These are phyloP conservation scores for Iphiclides podalirius DNA, from an alignment of 2,888 invertebrate genomes.

Conservation along the genomic window DNA sequence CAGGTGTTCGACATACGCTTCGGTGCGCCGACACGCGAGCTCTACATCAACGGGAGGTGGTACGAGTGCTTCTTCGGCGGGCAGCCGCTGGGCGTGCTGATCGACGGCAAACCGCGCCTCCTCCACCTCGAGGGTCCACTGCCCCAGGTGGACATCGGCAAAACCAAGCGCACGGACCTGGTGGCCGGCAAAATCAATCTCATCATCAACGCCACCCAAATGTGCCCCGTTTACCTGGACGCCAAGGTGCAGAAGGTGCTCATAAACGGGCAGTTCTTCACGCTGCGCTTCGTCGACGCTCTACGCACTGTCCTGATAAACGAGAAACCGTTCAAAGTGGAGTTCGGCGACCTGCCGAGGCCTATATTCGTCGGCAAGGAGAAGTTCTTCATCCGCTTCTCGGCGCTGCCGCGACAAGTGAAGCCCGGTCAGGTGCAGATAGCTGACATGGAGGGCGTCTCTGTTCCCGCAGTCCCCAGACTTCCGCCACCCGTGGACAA, in stretches of 20 bases:
- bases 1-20: slow-evolving; percentile 89
- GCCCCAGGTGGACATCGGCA: slow-evolving; percentile 95
- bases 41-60: slow-evolving; percentile 93
- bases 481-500: slow-evolving; percentile 33
- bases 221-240: slow-evolving; percentile 90
- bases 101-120: slow-evolving; percentile 87
- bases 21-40: slow-evolving; percentile 94
- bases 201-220: slow-evolving; percentile 88
- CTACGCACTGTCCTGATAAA: slow-evolving; percentile 88
- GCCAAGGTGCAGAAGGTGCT: slow-evolving; percentile 90
- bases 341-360: slow-evolving; percentile 91
- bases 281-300: slow-evolving; percentile 89
- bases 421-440: slow-evolving; percentile 86
- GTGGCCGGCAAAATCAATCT: slow-evolving; percentile 92
- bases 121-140: slow-evolving; percentile 94
- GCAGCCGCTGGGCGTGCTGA: slow-evolving; percentile 88
- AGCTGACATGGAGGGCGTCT: slow-evolving; percentile 85
- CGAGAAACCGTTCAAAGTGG: slow-evolving; percentile 87
- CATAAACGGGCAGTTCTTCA: slow-evolving; percentile 85
- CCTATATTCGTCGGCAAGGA: slow-evolving; percentile 86
- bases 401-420: slow-evolving; percentile 86
- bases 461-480: slow-evolving; percentile 37
- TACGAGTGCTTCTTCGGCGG: slow-evolving; percentile 97
- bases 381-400: slow-evolving; percentile 90
- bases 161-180: slow-evolving; percentile 87